Evolutionary conservation across 37 sponge, comb jelly and placozoan genomes (phyloP).

Genomic region (Aphrocallistes beatrix): DNA sequence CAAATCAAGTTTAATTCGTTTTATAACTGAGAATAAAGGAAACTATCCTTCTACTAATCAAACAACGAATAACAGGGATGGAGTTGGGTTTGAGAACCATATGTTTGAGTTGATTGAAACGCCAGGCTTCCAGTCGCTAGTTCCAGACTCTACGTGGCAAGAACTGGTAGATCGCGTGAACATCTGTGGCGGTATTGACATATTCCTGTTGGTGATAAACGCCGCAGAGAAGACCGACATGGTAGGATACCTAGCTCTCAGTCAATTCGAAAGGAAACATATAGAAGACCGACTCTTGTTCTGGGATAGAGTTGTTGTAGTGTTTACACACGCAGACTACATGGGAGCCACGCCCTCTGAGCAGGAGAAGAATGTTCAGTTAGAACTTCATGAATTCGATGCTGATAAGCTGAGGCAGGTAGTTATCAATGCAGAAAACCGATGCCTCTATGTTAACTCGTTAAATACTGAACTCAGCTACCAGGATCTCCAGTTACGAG

Average conservation of each 20-base stretch:
- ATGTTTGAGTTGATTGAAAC: neutral
- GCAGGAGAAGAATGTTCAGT: constrained; percentile 1
- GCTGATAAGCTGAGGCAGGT: neutral
- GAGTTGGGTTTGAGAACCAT: neutral
- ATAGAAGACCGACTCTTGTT: neutral
- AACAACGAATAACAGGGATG: neutral
- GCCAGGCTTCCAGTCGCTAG: neutral
- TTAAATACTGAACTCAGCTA: neutral
- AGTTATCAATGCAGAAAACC: neutral
- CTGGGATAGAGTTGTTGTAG: neutral
- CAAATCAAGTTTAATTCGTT: neutral
- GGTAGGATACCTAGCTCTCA: neutral
- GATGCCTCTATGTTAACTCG: neutral
- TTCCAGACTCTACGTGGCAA: neutral
- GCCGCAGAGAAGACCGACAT: neutral
- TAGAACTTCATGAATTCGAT: neutral
- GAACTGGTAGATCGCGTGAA: neutral
- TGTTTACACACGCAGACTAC: neutral
- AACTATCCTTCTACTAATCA: neutral
- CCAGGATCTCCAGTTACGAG: neutral
- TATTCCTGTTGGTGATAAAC: neutral
- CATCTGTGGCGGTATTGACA: neutral
- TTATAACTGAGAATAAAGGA: neutral
- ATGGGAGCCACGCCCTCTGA: neutral
- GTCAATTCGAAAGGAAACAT: neutral